Percentiles rank a stretch among this genome's conserved stretches.
phyloP scores from a whole-genome alignment of 1,140 invertebrate genomes.

The Drosophila sturtevanti region DNA sequence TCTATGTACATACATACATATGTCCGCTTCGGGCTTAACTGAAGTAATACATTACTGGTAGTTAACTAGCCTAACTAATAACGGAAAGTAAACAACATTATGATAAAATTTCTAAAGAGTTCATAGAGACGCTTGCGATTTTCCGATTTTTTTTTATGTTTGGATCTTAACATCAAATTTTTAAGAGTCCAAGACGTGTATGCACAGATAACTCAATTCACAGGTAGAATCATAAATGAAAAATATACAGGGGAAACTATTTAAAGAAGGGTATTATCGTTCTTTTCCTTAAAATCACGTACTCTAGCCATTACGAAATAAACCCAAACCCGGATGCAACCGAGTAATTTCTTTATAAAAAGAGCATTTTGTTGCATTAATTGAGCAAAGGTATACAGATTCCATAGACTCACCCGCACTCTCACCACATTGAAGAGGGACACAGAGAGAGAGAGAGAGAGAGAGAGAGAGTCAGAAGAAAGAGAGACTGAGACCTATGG shows the following conservation, averaged over 20 bases:
- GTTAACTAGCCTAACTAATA: not conserved
- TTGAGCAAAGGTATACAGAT: constrained; percentile 35
- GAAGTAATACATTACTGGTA: too few relatives aligned
- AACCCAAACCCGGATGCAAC: constrained; percentile 31
- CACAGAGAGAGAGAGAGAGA: constrained; percentile 2
- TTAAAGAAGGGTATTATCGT: constrained; percentile 2
- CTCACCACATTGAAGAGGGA: not conserved
- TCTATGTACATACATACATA: not conserved
- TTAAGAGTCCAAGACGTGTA: not conserved
- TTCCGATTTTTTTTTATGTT: too few relatives aligned
- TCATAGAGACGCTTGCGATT: too few relatives aligned
- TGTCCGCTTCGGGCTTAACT: not conserved
- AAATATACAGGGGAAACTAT: not conserved
- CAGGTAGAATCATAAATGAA: not conserved
- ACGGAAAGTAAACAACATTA: too few relatives aligned
- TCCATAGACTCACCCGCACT: constrained; percentile 6
- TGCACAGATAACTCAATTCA: not conserved
- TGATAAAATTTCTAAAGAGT: too few relatives aligned
- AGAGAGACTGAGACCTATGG: constrained; percentile 14
- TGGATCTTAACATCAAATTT: not conserved
- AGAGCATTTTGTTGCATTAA: constrained; percentile 47
- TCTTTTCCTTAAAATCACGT: constrained; percentile 31
- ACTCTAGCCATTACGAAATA: constrained; percentile 20
- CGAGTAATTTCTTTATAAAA: constrained; percentile 46
- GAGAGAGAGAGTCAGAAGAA: constrained; percentile 13